phyloP scores from a whole-genome alignment of 2,113 vertebrate species.

The Nothoprocta perdicaria region DNA sequence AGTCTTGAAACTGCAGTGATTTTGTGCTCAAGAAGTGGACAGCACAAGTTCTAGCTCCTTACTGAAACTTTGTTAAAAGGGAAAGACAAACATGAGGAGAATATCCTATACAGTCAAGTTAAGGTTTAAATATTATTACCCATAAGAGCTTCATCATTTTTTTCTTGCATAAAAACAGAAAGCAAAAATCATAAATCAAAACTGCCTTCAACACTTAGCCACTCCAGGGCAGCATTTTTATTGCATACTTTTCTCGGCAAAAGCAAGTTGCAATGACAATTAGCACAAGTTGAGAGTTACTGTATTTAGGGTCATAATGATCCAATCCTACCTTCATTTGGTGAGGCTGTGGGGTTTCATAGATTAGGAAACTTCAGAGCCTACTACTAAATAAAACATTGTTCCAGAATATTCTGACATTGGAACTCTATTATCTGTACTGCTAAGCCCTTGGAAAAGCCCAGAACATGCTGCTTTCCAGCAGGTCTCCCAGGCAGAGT shows the following conservation, averaged over 20 bases:
- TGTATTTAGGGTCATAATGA: background rate
- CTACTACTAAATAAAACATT: background rate
- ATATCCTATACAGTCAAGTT: background rate
- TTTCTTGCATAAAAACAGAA: background rate
- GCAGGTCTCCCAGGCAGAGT: rapidly evolving
- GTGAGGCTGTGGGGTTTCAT: background rate
- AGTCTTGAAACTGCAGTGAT: background rate
- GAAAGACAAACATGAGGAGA: background rate
- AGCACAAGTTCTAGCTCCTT: background rate
- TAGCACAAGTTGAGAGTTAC: background rate
- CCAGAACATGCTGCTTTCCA: background rate
- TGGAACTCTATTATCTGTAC: background rate
- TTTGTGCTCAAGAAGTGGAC: background rate
- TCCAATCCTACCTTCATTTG: background rate
- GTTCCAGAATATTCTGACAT: background rate
- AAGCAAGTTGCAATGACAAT: background rate
- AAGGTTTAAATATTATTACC: background rate
- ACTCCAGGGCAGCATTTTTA: rapidly evolving
- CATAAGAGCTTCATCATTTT: background rate
- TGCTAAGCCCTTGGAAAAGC: background rate
- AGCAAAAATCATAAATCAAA: background rate
- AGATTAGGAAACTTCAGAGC: background rate
- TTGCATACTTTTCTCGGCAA: background rate
- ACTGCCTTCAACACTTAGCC: background rate
- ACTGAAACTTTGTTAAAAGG: background rate